phyloP scores from a whole-genome alignment of 2,888 invertebrate species.

The Drosophila suboccidentalis region DNA sequence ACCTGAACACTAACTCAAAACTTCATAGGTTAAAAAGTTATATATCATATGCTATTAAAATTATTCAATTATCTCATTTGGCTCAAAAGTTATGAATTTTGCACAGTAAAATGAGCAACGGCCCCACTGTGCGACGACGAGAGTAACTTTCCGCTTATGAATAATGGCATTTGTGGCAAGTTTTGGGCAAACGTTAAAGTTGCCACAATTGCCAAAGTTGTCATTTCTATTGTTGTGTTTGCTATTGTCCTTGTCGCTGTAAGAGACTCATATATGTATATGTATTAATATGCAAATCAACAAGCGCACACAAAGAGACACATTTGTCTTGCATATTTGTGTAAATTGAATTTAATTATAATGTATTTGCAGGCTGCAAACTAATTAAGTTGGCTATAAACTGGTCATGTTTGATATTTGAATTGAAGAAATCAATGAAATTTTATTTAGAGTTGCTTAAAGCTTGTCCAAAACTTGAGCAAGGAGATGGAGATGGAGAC shows the following conservation, averaged over 20 bases:
- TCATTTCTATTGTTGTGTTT: slow-evolving; percentile 31
- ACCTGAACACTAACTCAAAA: too few species aligned
- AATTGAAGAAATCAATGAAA: slow-evolving; percentile 63
- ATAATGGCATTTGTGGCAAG: slow-evolving; percentile 67
- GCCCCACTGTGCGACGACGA: too few species aligned
- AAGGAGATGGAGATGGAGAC: not conserved
- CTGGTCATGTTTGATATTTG: slow-evolving; percentile 36
- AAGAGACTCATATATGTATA: not conserved
- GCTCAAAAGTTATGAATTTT: too few species aligned
- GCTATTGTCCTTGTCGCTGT: slow-evolving; percentile 21
- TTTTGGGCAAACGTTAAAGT: slow-evolving; percentile 57
- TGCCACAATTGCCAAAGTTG: slow-evolving; percentile 49
- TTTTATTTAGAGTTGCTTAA: slow-evolving; percentile 38
- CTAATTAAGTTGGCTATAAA: slow-evolving; percentile 52
- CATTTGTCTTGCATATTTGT: slow-evolving; percentile 10
- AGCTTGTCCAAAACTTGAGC: slow-evolving; percentile 19
- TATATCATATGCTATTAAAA: too few species aligned
- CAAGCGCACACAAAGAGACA: not conserved
- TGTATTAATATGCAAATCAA: slow-evolving; percentile 36
- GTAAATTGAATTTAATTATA: slow-evolving; percentile 68
- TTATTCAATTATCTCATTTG: too few species aligned
- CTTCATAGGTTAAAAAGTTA: too few species aligned
- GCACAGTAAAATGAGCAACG: too few species aligned
- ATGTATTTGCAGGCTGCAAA: slow-evolving; percentile 52
- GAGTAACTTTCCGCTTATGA: slow-evolving; percentile 58